Evolutionary conservation across 2,888 invertebrate species (phyloP).

Genomic region (Lycophotia porphyrea): DNA sequence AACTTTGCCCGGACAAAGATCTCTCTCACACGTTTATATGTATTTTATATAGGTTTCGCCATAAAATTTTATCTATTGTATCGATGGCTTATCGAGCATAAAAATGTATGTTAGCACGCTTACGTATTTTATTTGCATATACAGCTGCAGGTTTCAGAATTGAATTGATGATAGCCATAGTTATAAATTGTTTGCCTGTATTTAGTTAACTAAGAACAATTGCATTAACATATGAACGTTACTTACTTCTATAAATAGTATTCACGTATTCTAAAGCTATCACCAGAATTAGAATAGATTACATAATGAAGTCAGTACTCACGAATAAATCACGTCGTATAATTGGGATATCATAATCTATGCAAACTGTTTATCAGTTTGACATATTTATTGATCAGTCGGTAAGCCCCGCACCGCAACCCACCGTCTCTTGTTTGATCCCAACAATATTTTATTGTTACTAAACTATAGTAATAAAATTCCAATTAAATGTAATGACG

Average conservation of each 20-base stretch:
- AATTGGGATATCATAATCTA: conserved; percentile 68
- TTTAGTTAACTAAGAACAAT: not conserved
- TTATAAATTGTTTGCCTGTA: not conserved
- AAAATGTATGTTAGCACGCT: conserved; percentile 50
- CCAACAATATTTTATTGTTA: conserved; percentile 82
- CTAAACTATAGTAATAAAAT: conserved; percentile 78
- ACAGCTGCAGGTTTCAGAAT: conserved; percentile 15
- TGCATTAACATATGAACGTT: not conserved
- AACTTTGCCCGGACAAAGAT: conserved; percentile 73
- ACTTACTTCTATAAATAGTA: conserved; percentile 7
- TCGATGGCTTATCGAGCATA: conserved; percentile 57
- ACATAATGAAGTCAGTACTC: conserved; percentile 49
- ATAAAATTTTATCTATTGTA: conserved; percentile 65
- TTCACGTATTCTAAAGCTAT: conserved; percentile 15
- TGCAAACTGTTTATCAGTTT: conserved; percentile 69
- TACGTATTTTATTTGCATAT: conserved; percentile 34
- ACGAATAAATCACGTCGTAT: conserved; percentile 57
- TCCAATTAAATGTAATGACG: conserved; percentile 89
- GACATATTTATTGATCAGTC: conserved; percentile 70
- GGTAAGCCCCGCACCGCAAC: conserved; percentile 48
- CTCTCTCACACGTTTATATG: conserved; percentile 62
- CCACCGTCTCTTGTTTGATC: conserved; percentile 69
- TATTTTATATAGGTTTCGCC: conserved; percentile 56
- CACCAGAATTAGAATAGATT: conserved; percentile 51
- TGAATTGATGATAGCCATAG: not conserved